Evolutionary conservation across 2,797 vertebrate species (phyloP).

Genomic region (Aulostomus chinensis): DNA sequence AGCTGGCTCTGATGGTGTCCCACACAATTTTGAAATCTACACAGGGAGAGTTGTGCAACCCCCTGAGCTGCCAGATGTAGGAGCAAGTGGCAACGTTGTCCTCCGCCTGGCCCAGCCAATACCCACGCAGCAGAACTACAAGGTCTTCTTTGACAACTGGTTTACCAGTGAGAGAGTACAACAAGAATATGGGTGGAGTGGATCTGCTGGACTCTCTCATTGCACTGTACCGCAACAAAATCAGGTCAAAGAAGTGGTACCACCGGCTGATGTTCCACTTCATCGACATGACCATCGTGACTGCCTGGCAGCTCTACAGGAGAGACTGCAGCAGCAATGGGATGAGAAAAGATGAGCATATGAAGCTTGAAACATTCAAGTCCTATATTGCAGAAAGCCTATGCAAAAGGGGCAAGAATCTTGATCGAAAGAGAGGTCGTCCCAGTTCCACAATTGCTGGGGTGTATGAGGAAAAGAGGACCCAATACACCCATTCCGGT

Average conservation of each 20-base stretch:
- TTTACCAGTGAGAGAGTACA: constrained; percentile 5
- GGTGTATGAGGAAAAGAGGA: background rate
- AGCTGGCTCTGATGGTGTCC: background rate
- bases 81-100: too few relatives aligned
- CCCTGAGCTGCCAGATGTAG: constrained; percentile 3
- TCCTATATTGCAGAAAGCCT: background rate
- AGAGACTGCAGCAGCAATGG: background rate
- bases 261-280: too few relatives aligned
- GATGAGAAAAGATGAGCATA: background rate
- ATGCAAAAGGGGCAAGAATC: background rate
- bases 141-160: background rate
- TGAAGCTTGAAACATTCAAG: constrained; percentile 1
- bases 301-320: too few relatives aligned
- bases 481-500: background rate
- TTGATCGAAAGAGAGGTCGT: background rate
- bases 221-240: too few relatives aligned
- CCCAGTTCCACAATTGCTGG: background rate
- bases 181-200: constrained; percentile 22
- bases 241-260: too few relatives aligned
- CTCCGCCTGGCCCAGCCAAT: background rate
- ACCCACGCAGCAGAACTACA: background rate
- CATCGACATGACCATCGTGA: too few relatives aligned
- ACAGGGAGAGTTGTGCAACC: background rate
- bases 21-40: background rate
- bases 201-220: constrained; percentile 22